These are phyloP conservation scores for Steinernema carpocapsae DNA, from an alignment of 2,888 invertebrate species.

Conservation along the genomic window DNA sequence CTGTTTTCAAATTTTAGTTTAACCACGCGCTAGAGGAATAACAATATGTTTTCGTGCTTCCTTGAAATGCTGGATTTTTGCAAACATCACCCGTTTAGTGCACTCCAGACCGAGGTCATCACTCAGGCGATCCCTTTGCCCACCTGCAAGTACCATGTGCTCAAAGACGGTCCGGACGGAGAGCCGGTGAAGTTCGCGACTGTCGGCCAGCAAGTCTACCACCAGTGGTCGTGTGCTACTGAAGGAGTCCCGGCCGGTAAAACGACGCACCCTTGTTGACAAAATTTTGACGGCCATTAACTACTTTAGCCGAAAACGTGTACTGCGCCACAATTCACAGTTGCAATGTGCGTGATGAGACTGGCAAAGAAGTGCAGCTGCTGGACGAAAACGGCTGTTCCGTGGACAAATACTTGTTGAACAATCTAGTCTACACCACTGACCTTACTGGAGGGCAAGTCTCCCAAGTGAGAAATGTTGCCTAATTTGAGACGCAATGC, in stretches of 20 bases:
- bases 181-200: slow-evolving; percentile 60
- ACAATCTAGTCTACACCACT: slow-evolving; percentile 61
- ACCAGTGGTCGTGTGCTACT: slow-evolving; percentile 59
- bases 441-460: slow-evolving; percentile 62
- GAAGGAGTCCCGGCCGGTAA: slow-evolving; percentile 32
- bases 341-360: slow-evolving; percentile 61
- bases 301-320: slow-evolving; percentile 47
- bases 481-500: not conserved
- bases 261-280: not conserved
- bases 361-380: slow-evolving; percentile 59
- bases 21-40: not conserved
- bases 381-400: slow-evolving; percentile 67
- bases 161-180: slow-evolving; percentile 48
- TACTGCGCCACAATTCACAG: slow-evolving; percentile 65
- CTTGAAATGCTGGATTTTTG: not conserved
- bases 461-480: slow-evolving; percentile 49
- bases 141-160: slow-evolving; percentile 56
- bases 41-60: not conserved
- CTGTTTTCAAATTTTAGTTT: not conserved
- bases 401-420: slow-evolving; percentile 60
- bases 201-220: slow-evolving; percentile 61
- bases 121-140: slow-evolving; percentile 55
- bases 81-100: not conserved
- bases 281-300: not conserved
- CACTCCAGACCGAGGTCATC: slow-evolving; percentile 41